phyloP scores from a whole-genome alignment of 2,113 vertebrate genomes.

The Morone chrysops region DNA sequence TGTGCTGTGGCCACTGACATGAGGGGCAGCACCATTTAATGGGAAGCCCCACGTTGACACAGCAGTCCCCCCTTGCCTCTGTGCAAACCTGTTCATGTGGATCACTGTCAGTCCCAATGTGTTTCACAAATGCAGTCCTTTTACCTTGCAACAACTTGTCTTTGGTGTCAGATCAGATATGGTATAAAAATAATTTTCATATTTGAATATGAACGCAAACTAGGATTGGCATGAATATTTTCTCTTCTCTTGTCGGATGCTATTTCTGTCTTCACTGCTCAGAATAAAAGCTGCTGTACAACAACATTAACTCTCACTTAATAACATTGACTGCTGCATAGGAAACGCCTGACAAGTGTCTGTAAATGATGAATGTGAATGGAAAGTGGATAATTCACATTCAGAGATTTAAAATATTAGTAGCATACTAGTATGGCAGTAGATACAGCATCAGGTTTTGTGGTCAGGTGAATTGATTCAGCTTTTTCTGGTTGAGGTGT shows the following conservation, averaged over 20 bases:
- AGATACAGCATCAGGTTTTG: not conserved
- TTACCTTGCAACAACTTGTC: not conserved
- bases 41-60: constrained; percentile 69
- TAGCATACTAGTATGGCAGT: not conserved
- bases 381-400: not conserved
- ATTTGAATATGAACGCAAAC: not conserved
- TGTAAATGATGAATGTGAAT: not conserved
- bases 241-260: not conserved
- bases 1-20: constrained; percentile 23
- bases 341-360: not conserved
- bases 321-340: not conserved
- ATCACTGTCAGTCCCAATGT: constrained; percentile 4
- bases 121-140: constrained; percentile 12
- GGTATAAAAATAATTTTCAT: not conserved
- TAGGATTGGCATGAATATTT: not conserved
- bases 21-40: constrained; percentile 42
- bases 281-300: not conserved
- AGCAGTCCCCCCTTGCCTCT: constrained; percentile 46
- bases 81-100: constrained; percentile 41
- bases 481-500: not conserved
- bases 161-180: constrained; percentile 13
- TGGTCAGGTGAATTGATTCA: not conserved
- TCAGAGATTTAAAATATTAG: not conserved
- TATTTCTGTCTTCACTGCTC: not conserved
- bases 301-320: not conserved